Evolutionary conservation across 2,888 invertebrate species (phyloP).

Genomic region (Cataglyphis altisquamis): DNA sequence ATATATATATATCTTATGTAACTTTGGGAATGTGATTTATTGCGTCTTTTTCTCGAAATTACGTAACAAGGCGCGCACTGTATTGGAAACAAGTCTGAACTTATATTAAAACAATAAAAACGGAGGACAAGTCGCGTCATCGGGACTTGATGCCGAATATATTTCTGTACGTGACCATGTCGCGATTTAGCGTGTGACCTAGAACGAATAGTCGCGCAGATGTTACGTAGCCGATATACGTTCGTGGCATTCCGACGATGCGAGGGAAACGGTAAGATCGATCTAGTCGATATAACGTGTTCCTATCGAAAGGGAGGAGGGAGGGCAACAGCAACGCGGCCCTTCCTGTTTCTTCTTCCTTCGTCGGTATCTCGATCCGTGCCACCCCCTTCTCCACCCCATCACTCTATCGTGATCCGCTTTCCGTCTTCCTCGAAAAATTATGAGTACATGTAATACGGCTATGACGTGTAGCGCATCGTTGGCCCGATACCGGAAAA

Average conservation of each 20-base stretch:
- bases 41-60: neutral
- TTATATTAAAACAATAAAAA: slow-evolving; percentile 53
- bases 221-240: slow-evolving; percentile 43
- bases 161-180: slow-evolving; percentile 48
- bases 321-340: neutral
- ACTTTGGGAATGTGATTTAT: slow-evolving; percentile 9
- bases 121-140: slow-evolving; percentile 38
- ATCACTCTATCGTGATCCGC: neutral
- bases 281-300: slow-evolving; percentile 36
- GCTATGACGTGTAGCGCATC: slow-evolving; percentile 71
- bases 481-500: slow-evolving; percentile 77
- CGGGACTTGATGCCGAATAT: slow-evolving; percentile 28
- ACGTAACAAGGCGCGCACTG: slow-evolving; percentile 15
- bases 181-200: slow-evolving; percentile 50
- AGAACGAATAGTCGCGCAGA: slow-evolving; percentile 46
- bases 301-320: neutral
- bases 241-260: slow-evolving; percentile 36
- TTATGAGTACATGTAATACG: slow-evolving; percentile 75
- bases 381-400: neutral
- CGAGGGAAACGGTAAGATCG: slow-evolving; percentile 22
- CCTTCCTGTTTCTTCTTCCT: neutral
- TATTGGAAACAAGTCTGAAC: slow-evolving; percentile 28
- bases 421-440: slow-evolving; percentile 64
- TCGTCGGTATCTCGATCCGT: neutral
- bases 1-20: neutral